Evolutionary conservation across 2,797 vertebrate genomes (phyloP), one percentile per base, ranked within the genome.

Genomic region (Oreochromis mossambicus): DNA sequence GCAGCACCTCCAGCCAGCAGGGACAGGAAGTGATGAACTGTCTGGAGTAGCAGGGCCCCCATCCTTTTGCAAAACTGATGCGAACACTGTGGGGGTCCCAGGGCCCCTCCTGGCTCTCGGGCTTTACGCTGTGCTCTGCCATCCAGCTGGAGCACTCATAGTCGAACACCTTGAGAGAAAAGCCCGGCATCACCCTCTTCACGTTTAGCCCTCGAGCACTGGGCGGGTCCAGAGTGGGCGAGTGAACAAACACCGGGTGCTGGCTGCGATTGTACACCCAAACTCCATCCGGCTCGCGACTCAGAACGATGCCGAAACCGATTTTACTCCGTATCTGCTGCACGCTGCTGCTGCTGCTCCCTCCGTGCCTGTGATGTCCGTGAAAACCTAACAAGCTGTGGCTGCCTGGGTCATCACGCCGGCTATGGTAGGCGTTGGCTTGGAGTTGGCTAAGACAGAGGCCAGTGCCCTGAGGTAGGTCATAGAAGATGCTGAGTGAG

Each of bases 391-490:
- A 77, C 51, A 86, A 56, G 84, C 88, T 15, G 52, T 92, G 93
- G 87, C 89, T 78, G 54, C 91, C 92, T 4, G 86, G 87, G 89
- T 94, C 89, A 0, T 91, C 92, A 1, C 86, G 89, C 29, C 87
- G 89, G 56, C 91, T 93, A 85, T 92, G 92, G 91, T 95, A 93
- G 86, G 94, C 90, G 2, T 95, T 94, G 91, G 92, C 86, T 89
- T 97, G 97, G 84, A 99, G 97, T 95, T 99, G 98, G 96, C 98
- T 97, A 43, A 99, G 97, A 95, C 98, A 99, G 95, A 99, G 98
- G 96, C 98, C 98, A 29, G 97, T 99, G 96, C 98, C 98, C 97
- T 99, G 98, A 99, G 98, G 98, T 99, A 99, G 98, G 97, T 99
- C 98, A 66, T 99, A 99, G 95, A 99, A 99, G 91, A 99, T 99